Percentiles rank a stretch among this genome's conserved stretches.
Evolutionary conservation across 2,113 vertebrate species (phyloP).

Genomic region (Mystacornis crossleyi): DNA sequence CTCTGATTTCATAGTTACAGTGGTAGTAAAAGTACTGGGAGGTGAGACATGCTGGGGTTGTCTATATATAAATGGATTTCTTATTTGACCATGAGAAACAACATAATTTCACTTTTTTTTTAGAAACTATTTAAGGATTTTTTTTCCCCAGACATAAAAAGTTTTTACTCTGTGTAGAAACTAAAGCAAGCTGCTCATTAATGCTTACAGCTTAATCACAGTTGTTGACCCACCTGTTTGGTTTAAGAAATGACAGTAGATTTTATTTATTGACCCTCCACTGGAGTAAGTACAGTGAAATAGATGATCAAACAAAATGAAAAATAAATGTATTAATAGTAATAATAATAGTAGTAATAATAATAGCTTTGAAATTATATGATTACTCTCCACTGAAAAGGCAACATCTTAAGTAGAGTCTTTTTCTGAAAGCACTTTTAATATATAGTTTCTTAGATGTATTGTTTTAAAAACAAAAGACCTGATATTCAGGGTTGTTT

Average conservation of each 20-base stretch:
- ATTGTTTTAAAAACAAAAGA: neutral
- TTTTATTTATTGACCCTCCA: conserved; percentile 41
- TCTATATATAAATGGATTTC: neutral
- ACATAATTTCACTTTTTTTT: neutral
- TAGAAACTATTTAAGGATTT: neutral
- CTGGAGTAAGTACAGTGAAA: conserved; percentile 47
- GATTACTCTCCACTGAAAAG: neutral
- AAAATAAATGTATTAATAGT: conserved; percentile 64
- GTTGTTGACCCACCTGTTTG: conserved; percentile 56
- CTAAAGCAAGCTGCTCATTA: conserved; percentile 55
- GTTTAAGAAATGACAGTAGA: conserved; percentile 48
- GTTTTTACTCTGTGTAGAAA: neutral
- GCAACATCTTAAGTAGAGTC: neutral
- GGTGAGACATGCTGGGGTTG: neutral
- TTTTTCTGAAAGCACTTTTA: neutral
- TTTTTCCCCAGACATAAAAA: neutral
- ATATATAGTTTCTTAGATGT: neutral
- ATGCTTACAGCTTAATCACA: conserved; percentile 66
- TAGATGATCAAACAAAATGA: conserved; percentile 43
- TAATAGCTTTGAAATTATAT: conserved; percentile 4
- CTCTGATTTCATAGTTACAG: neutral
- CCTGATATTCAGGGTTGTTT: neutral
- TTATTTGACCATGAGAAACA: neutral
- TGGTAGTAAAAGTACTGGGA: neutral
- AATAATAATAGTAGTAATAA: conserved; percentile 43